Evolutionary conservation across 2,888 invertebrate genomes (phyloP).

Genomic region (Parascotia fuliginaria): DNA sequence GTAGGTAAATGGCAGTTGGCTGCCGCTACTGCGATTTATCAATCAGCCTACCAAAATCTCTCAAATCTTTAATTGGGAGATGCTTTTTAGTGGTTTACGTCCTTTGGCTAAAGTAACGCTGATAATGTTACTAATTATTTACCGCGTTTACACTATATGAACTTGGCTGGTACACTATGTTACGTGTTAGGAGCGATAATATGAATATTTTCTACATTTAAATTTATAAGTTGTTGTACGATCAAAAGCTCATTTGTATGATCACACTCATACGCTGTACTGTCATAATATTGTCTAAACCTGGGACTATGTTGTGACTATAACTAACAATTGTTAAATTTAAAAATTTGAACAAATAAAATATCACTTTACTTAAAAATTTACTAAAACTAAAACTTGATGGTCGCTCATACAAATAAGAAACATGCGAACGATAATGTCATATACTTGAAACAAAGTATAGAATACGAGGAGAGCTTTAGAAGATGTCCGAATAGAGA

Average conservation of each 20-base stretch:
- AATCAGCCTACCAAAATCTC: too few species aligned
- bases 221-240: slow-evolving; percentile 30
- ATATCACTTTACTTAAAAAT: slow-evolving; percentile 10
- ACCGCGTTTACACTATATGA: neutral
- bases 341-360: too few species aligned
- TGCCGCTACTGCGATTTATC: too few species aligned
- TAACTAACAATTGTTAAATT: too few species aligned
- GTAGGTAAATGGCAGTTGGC: too few species aligned
- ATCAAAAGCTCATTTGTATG: slow-evolving; percentile 29
- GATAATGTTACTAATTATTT: too few species aligned
- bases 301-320: too few species aligned
- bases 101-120: too few species aligned
- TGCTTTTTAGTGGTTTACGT: too few species aligned
- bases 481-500: slow-evolving; percentile 46
- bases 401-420: slow-evolving; percentile 42
- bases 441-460: slow-evolving; percentile 54
- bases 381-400: slow-evolving; percentile 20
- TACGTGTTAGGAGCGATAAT: slow-evolving; percentile 53
- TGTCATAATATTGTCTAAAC: too few species aligned
- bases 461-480: slow-evolving; percentile 47
- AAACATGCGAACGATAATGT: slow-evolving; percentile 50
- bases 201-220: slow-evolving; percentile 43
- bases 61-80: too few species aligned
- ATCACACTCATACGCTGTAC: too few species aligned
- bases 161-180: neutral